A percentile compares a stretch with the other conserved stretches of the same genome.
Conservation (phyloP, 2,888 invertebrate genomes). For the Drosophila infuscata region DNA sequence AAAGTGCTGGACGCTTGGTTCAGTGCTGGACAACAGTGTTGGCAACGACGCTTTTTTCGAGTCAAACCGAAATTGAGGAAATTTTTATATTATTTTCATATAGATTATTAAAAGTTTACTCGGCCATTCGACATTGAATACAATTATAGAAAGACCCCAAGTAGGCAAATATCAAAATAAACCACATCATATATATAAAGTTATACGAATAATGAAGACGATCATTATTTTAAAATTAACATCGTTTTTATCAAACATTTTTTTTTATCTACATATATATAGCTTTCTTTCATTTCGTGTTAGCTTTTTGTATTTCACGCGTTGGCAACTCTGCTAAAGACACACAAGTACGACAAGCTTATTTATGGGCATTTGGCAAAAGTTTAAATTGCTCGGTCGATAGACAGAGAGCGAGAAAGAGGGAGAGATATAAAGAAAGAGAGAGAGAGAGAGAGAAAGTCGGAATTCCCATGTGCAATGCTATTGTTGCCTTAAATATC, state of each 20-base stretch:
- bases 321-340: slow-evolving; percentile 1
- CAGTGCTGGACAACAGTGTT: slow-evolving; percentile 15
- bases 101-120: not conserved
- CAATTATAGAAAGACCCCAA: not conserved
- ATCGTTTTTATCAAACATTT: not conserved
- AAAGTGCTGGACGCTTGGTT: slow-evolving; percentile 14
- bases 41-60: not conserved
- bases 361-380: slow-evolving; percentile 62
- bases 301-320: not conserved
- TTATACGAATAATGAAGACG: not conserved
- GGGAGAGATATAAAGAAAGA: not conserved
- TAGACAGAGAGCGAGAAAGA: not conserved
- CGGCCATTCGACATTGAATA: not conserved
- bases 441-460: not conserved
- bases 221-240: not conserved
- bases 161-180: not conserved
- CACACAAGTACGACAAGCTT: slow-evolving; percentile 56
- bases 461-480: slow-evolving; percentile 12
- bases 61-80: not conserved
- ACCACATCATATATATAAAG: not conserved
- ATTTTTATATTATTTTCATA: not conserved
- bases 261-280: not conserved
- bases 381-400: slow-evolving; percentile 66
- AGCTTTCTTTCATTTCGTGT: not conserved
- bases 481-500: not conserved